A percentile compares a stretch with the other conserved stretches of the same genome.
Conservation (phyloP, 2,113 vertebrate species). For the Leiothrix lutea region DNA sequence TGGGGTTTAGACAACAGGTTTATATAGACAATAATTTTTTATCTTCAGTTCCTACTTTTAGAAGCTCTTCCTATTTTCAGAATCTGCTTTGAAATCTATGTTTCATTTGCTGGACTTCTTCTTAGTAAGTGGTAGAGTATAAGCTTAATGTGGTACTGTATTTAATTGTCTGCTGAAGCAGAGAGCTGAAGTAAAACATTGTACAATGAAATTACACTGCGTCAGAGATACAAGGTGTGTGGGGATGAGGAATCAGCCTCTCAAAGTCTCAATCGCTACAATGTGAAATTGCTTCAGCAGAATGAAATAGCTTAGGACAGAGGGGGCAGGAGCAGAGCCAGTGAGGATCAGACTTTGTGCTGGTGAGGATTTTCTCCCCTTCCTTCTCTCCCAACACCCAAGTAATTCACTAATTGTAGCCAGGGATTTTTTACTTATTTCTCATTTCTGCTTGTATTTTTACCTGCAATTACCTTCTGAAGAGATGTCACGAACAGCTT, state of each 20-base stretch:
- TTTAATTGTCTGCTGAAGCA: slow-evolving; percentile 41
- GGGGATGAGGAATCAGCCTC: neutral
- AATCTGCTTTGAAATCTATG: neutral
- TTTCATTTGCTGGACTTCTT: neutral
- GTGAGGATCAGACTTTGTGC: neutral
- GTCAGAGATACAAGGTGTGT: neutral
- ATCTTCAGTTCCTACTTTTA: neutral
- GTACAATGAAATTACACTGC: neutral
- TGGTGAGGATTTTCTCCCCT: neutral
- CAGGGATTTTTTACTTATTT: neutral
- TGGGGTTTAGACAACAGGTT: neutral
- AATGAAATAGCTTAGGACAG: neutral
- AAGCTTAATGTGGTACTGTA: neutral
- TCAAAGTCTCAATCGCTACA: neutral
- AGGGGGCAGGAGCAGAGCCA: neutral
- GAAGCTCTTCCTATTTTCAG: neutral
- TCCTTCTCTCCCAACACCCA: neutral
- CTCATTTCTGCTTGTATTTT: neutral
- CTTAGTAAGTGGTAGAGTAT: neutral
- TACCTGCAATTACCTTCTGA: neutral
- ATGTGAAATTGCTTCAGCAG: neutral
- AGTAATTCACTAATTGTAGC: neutral
- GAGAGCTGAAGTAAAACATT: neutral
- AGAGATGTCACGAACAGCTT: neutral
- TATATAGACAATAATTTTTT: neutral